Evolutionary conservation across 2,797 vertebrate species (phyloP), one percentile per base, ranked within the genome.

Genomic region (Zenarchopterus dispar): DNA sequence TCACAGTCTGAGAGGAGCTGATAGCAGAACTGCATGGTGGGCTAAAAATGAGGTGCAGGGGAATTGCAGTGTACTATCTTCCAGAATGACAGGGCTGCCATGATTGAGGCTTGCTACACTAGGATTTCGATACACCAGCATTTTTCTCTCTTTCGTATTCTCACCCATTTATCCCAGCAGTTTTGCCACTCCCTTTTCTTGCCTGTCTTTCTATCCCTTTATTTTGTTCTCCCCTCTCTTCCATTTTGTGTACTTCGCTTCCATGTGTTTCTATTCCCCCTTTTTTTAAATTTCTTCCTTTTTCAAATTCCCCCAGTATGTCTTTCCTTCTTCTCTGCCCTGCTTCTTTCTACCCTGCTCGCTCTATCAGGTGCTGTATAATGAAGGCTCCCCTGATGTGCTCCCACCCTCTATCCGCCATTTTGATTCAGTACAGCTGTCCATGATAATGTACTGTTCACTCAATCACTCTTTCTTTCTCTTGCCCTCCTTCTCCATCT

Each of bases 391-490:
- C 86, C 87, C 88, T 78, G 87, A 89, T 86, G 87, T 85, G 86
- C 85, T 85, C 84, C 84, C 80, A 83, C 81, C 88, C 86, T 88
- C 87, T 78, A 85, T 88, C 90, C 86, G 85, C 91, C 90, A 92
- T 92, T 93, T 94, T 94, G 93, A 92, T 93, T 93, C 91, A 92
- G 90, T 90, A 89, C 90, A 92, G 89, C 90, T 91, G 90, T 91
- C 91, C 88, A 85, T 89, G 89, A 91, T 91, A 89, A 91, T 91
- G 90, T 91, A 91, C 84, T 87, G 86, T 89, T 91, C 91, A 86
- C 88, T 91, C 91, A 89, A 91, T 91, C 90, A 91, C 84, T 86
- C 83, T 78, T 80, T 85, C 80, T 80, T 67, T 81, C 80, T 53
- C 84, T 81, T 56, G 5, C 70, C 66, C 70, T 84, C 75, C 64